These are phyloP conservation scores for Baccha elongata DNA, from an alignment of 2,888 invertebrate species.

Conservation along the genomic window DNA sequence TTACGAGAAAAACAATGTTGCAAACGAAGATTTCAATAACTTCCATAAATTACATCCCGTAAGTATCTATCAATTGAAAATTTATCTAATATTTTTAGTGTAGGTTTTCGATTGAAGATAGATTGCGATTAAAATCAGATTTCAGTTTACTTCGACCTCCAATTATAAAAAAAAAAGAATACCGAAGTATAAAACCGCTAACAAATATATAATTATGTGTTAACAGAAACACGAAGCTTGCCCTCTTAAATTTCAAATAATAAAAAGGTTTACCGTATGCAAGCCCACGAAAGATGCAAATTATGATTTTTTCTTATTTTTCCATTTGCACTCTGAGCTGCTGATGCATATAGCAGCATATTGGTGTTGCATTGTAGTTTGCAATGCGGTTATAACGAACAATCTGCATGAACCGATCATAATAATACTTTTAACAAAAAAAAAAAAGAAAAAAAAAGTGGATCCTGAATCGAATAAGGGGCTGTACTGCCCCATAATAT, in stretches of 20 bases:
- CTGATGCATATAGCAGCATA: neutral
- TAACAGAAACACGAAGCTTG: slow-evolving; percentile 50
- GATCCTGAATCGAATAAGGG: slow-evolving; percentile 34
- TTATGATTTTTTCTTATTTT: slow-evolving; percentile 55
- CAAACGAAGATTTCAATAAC: neutral
- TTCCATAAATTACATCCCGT: neutral
- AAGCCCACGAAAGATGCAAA: slow-evolving; percentile 57
- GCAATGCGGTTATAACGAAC: slow-evolving; percentile 47
- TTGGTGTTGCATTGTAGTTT: slow-evolving; percentile 7
- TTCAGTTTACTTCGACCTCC: slow-evolving; percentile 29
- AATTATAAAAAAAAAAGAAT: slow-evolving; percentile 18
- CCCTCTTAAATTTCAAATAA: slow-evolving; percentile 15
- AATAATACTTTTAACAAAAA: slow-evolving; percentile 57
- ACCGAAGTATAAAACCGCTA: slow-evolving; percentile 18
- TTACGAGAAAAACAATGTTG: slow-evolving; percentile 54
- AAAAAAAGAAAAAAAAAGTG: slow-evolving; percentile 28
- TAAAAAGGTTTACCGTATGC: slow-evolving; percentile 46
- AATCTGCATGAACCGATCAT: slow-evolving; percentile 72
- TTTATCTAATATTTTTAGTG: neutral
- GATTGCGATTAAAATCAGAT: slow-evolving; percentile 44
- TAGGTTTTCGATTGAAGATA: slow-evolving; percentile 9
- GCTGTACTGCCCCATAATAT: slow-evolving; percentile 21
- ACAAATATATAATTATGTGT: slow-evolving; percentile 60
- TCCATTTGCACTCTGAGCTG: slow-evolving; percentile 55
- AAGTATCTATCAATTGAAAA: slow-evolving; percentile 16